Evolutionary conservation across 2,113 vertebrate species (phyloP), one percentile per base, ranked within the genome.

Genomic region (Engystomops pustulosus): DNA sequence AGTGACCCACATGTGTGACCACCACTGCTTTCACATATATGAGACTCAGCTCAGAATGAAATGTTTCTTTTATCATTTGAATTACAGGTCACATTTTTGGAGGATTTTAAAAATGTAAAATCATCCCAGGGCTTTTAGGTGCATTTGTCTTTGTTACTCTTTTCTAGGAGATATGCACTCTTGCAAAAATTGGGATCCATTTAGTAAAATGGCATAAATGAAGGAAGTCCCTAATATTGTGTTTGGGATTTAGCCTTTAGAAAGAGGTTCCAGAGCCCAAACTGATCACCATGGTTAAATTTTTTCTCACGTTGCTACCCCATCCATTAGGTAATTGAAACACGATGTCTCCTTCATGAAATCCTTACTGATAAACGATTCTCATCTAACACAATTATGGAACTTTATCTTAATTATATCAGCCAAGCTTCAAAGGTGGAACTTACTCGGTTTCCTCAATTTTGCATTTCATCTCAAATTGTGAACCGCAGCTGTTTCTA

Each of bases 331-430:
- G 72, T 51, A n/a, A 34, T 53, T 55, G 74, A 55, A 77, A 77
- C 32, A 23, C 60, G 20, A 36, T 20, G 41, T 76, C 71, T 65
- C 27, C 38, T 7, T 60, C 36, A 5, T 51, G 44, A 76, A 83
- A 83, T 75, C 55, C 27, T n/a, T 51, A 65, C 53, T 83, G 70
- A 45, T 49, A 76, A 49, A 36, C 30, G 60, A 65, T 76, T 76
- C 58, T 67, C 49, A 45, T 34, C 55, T 83, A 47, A 83, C 65
- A 60, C 55, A 77, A 51, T 76, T 67, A 83, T 36, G 41, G 55
- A 76, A 83, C 58, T 62, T 83, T 83, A 83, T 76, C 71, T 70
- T 76, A 83, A 83, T 75, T 83, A 49, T 23, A 75, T 83, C 70
- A 74, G 55, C 25, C 1, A 30, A 45, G 38, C 69, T 74, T 83